phyloP scores from a whole-genome alignment of 2,888 invertebrate species.

The Phragmatobia fuliginosa region DNA sequence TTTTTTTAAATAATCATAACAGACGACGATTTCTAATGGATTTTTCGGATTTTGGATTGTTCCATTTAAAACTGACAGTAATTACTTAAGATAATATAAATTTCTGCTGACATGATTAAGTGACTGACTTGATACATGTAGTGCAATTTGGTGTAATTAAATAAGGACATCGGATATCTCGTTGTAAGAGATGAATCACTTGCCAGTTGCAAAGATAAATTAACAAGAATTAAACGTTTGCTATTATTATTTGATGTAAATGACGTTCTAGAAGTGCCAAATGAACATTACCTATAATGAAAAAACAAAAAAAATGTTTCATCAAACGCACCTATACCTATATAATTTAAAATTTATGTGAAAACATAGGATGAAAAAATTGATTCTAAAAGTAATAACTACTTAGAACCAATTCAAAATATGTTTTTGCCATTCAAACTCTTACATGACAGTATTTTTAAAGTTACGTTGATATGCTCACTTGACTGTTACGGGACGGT shows the following conservation, averaged over 20 bases:
- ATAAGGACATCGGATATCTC: background rate
- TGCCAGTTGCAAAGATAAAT: background rate
- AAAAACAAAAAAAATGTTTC: background rate
- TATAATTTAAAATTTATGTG: no score
- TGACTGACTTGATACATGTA: background rate
- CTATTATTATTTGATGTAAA: background rate
- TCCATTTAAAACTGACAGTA: no score
- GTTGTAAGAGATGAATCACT: background rate
- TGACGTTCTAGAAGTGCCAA: background rate
- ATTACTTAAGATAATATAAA: no score
- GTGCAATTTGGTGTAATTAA: background rate
- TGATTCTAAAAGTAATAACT: no score
- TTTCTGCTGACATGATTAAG: no score
- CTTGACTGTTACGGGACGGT: background rate
- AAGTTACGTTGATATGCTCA: background rate
- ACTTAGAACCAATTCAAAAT: no score
- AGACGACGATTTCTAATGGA: no score
- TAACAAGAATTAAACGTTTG: background rate
- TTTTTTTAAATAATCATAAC: no score
- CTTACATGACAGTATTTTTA: background rate
- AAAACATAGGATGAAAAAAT: no score
- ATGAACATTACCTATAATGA: background rate
- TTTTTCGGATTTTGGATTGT: no score
- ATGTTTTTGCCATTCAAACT: no score
- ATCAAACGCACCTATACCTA: background rate